Base-by-base conservation (phyloP, 2,888 invertebrate genomes). In the Chrysina gloriosa region DNA sequence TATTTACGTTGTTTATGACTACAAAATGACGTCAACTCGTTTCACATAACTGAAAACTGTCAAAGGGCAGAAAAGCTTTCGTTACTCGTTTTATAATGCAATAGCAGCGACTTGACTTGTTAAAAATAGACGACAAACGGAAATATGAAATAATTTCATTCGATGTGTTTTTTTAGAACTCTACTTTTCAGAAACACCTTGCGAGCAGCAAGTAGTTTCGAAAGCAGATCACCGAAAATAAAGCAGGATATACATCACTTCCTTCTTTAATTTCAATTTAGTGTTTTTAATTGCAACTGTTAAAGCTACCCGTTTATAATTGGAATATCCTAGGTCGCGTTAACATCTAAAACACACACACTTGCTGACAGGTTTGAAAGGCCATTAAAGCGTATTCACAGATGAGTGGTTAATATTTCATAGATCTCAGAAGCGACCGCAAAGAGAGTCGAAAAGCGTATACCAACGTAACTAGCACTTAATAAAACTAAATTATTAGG, bases 401-500 rank as follows among this genome's bases (percentile, higher is more conserved):
- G 29, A 61, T 61, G 39, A 16, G 27, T 42, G 42, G 42, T 61
- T 42, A 42, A 42, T 61, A 42, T 27, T 61, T 58, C 42, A 61
- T 16, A 61, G 4, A 14, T 27, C 16, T 27, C 29, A 61, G 42
- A 61, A 61, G 42, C 42, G 16, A 61, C 42, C 42, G 58, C 39
- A 42, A 42, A 34, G 25, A 27, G n/a, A 23, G 27, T 27, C 58
- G 39, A 16, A 39, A 42, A 61, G 39, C 29, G 9, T 27, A 42
- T 29, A 4, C 23, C 23, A 42, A 42, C 58, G 42, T 61, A 61
- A 42, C 58, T 61, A 39, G 27, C 58, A 61, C 27, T 61, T 39
- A 27, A 61, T 61, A 61, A 61, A 61, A 42, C 27, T n/a, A 58
- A 39, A 58, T 58, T 58, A 61, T 61, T 61, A 27, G 45, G 14